Base-by-base conservation (phyloP, 2,113 vertebrate species). In the Brienomyrus longianalis region DNA sequence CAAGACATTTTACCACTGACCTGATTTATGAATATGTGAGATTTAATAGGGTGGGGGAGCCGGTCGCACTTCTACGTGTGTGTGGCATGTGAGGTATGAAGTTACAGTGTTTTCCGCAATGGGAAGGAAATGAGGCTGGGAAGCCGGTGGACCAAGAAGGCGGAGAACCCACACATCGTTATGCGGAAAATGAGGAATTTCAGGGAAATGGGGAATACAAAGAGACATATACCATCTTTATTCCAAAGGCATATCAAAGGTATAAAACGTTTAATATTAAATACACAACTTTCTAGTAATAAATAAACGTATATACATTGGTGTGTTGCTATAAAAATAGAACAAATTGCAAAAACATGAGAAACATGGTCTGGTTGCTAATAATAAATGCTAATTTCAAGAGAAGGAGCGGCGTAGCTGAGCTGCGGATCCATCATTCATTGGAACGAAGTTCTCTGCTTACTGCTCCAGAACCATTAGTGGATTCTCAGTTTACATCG, bases 401-500 rank as follows among this genome's bases (percentile, higher is more conserved):
- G 27, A 35, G 17, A 35, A 31, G 5, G 85, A 35, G 50, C 10
- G 9, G 10, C 4, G 21, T 15, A 87, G 85, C 85, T 87, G 51
- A 56, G 31, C 48, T 85, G 10, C 45, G 1, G 17, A 50, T 23
- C 19, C 43, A 48, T 86, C 48, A 27, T 86, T 86, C 19, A 5
- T 5, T 7, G 27, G 85, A 54, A 87, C 85, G 43, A 54, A 87
- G 85, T 54, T 87, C 13, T 87, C 51, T 56, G 51, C 85, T 51
- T 56, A 15, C 27, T 19, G 85, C 85, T 54, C 31, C 51, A 87
- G 51, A 35, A 21, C 85, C 51, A 87, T 87, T 87, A 87, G 23
- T 87, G 27, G 51, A 21, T 54, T 87, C 85, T 87, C 85, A 54
- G 51, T 35, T 87, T 87, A 87, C 85, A 54, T 48, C 85, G 51